Evolutionary conservation across 2,797 vertebrate species (phyloP).

Genomic region (Eutrigla gurnardus): DNA sequence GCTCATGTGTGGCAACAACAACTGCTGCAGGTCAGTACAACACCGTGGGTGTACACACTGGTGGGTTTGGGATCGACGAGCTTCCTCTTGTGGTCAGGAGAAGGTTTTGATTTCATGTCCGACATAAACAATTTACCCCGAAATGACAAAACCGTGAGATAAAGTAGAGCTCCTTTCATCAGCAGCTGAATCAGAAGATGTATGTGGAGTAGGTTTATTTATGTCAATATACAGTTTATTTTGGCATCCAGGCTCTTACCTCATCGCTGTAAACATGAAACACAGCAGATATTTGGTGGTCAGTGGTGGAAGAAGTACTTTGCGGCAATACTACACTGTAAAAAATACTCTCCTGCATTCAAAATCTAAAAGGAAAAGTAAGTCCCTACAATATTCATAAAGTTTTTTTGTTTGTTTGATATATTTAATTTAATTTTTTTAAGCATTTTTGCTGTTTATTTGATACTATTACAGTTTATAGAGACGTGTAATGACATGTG

Average conservation of each 20-base stretch:
- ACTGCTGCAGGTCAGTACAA: slow-evolving; percentile 91
- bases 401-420: neutral
- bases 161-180: slow-evolving; percentile 19
- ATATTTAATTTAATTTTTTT: neutral
- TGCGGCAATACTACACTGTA: neutral
- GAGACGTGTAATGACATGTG: neutral
- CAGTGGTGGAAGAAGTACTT: neutral
- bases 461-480: neutral
- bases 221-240: slow-evolving; percentile 42
- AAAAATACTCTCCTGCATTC: slow-evolving; percentile 6
- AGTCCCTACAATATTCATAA: neutral
- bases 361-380: neutral
- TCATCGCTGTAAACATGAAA: slow-evolving; percentile 27
- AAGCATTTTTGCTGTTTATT: neutral
- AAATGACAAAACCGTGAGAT: slow-evolving; percentile 31
- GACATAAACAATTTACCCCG: slow-evolving; percentile 40
- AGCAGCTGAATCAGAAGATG: neutral
- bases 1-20: slow-evolving; percentile 93
- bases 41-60: neutral
- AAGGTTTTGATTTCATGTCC: slow-evolving; percentile 50
- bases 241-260: slow-evolving; percentile 25
- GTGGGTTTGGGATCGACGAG: neutral
- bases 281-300: slow-evolving; percentile 21
- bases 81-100: slow-evolving; percentile 18
- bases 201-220: slow-evolving; percentile 40